phyloP scores from a whole-genome alignment of 2,888 invertebrate genomes.

The Blastobasis lacticolella region DNA sequence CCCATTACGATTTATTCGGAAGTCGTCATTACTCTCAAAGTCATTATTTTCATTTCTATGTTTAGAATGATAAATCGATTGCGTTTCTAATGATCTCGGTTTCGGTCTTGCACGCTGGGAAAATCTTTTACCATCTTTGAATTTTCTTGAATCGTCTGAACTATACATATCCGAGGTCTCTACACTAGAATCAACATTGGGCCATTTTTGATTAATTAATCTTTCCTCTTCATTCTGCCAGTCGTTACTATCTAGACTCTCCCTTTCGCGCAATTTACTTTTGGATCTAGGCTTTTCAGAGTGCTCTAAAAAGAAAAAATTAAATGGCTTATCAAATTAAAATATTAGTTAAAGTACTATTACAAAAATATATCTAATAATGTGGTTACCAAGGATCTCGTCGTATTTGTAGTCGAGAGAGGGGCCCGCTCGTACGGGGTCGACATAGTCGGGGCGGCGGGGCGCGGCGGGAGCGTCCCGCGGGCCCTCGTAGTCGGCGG shows the following conservation, averaged over 20 bases:
- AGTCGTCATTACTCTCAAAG: slow-evolving; percentile 23
- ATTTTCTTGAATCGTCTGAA: slow-evolving; percentile 15
- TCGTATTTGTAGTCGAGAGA: slow-evolving; percentile 51
- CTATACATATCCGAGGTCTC: slow-evolving; percentile 19
- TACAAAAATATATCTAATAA: too few species aligned
- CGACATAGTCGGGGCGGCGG: slow-evolving; percentile 36
- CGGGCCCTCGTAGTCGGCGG: slow-evolving; percentile 30
- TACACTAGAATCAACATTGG: slow-evolving; percentile 11
- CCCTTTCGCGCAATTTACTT: background rate
- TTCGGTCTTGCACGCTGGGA: too few species aligned
- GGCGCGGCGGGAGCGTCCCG: slow-evolving; percentile 16
- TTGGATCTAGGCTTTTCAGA: slow-evolving; percentile 21
- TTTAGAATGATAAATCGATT: slow-evolving; percentile 17
- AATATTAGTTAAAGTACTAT: too few species aligned
- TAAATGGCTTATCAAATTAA: too few species aligned
- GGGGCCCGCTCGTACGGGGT: slow-evolving; percentile 35
- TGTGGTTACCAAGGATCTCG: slow-evolving; percentile 30
- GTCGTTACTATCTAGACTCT: slow-evolving; percentile 18
- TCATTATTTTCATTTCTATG: slow-evolving; percentile 22
- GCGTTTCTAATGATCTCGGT: slow-evolving; percentile 4
- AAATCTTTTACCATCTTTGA: too few species aligned
- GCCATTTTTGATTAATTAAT: slow-evolving; percentile 18
- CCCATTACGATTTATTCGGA: slow-evolving; percentile 14
- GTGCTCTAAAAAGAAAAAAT: slow-evolving; percentile 20
- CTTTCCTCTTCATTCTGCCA: slow-evolving; percentile 32